These are phyloP conservation scores for Malaclemys terrapin DNA, from an alignment of 2,113 vertebrate genomes.

Conservation along the genomic window DNA sequence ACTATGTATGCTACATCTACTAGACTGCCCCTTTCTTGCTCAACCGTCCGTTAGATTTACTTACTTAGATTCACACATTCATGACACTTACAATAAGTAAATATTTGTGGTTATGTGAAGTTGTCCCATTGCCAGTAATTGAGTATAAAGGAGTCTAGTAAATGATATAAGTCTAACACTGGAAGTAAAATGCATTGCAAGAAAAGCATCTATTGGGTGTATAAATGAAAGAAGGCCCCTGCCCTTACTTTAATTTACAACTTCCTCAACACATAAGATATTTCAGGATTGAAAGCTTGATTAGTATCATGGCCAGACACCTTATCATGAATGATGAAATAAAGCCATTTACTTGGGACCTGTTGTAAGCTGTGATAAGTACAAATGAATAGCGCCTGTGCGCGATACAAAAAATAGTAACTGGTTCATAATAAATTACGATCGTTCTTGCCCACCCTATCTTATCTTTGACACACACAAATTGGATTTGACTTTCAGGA, in stretches of 20 bases:
- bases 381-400: accelerated
- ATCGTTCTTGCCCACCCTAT: background rate
- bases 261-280: background rate
- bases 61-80: too few species aligned
- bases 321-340: background rate
- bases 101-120: too few species aligned
- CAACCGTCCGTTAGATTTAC: too few species aligned
- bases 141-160: background rate
- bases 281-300: background rate
- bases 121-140: too few species aligned
- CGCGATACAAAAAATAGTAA: background rate
- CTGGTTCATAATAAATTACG: background rate
- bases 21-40: too few species aligned
- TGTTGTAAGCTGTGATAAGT: background rate
- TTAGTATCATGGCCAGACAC: background rate
- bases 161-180: background rate
- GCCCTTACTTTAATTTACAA: background rate
- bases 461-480: background rate
- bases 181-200: background rate
- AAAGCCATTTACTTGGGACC: background rate
- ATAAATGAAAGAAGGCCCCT: background rate
- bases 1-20: too few species aligned
- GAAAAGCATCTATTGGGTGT: background rate
- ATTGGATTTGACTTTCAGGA: conserved; percentile 20
- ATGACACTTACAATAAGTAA: too few species aligned